Percentiles rank a stretch among this genome's conserved stretches.
These are phyloP conservation scores for Thera britannica DNA, from an alignment of 2,888 invertebrate species.

Conservation along the genomic window DNA sequence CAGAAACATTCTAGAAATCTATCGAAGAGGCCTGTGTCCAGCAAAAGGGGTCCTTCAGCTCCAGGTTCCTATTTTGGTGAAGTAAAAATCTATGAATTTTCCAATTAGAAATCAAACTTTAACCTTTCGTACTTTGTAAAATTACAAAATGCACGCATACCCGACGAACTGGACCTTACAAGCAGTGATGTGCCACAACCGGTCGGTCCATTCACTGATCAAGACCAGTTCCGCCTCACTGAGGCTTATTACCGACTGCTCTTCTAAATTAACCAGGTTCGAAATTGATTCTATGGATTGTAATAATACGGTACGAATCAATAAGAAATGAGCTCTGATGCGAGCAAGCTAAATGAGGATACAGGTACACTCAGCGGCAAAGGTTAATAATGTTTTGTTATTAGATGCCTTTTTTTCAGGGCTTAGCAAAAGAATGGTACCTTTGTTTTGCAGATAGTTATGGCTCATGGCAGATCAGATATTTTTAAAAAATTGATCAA, in stretches of 20 bases:
- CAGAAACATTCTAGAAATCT: too few relatives aligned
- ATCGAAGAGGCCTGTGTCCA: too few relatives aligned
- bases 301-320: slow-evolving; percentile 38
- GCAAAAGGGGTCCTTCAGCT: too few relatives aligned
- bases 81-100: not conserved
- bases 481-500: too few relatives aligned
- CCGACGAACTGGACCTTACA: slow-evolving; percentile 28
- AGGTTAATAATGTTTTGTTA: too few relatives aligned
- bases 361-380: not conserved
- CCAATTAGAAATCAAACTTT: not conserved
- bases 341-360: not conserved
- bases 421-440: too few relatives aligned
- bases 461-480: too few relatives aligned
- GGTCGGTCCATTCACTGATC: slow-evolving; percentile 41
- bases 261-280: slow-evolving; percentile 34
- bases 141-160: slow-evolving; percentile 23
- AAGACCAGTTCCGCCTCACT: slow-evolving; percentile 41
- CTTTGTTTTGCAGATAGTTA: too few relatives aligned
- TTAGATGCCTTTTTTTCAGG: too few relatives aligned
- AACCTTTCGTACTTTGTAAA: slow-evolving; percentile 1
- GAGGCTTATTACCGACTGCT: slow-evolving; percentile 40
- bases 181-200: slow-evolving; percentile 35
- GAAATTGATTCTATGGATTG: slow-evolving; percentile 37
- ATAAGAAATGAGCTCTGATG: slow-evolving; percentile 26
- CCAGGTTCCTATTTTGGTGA: too few relatives aligned